phyloP scores from a whole-genome alignment of 1,140 invertebrate genomes.

The Delia radicum region DNA sequence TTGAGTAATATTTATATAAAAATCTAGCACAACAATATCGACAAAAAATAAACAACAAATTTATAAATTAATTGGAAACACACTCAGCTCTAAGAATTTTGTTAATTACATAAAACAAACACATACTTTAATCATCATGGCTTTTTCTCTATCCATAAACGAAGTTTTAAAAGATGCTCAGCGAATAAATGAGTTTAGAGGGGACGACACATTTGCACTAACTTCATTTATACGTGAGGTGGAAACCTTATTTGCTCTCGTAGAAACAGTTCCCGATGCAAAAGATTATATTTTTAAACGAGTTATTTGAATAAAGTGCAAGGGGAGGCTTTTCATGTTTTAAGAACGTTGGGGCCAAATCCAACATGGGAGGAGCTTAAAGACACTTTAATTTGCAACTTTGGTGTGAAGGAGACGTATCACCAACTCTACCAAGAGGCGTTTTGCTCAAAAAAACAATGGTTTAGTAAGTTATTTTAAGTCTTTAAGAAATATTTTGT shows the following conservation, averaged over 20 bases:
- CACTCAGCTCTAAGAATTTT: too few relatives aligned
- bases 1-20: too few relatives aligned
- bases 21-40: too few relatives aligned
- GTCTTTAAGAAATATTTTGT: slow-evolving; percentile 1
- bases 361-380: slow-evolving; percentile 22
- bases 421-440: slow-evolving; percentile 18
- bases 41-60: too few relatives aligned
- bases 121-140: too few relatives aligned
- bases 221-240: slow-evolving; percentile 33
- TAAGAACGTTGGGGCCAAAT: slow-evolving; percentile 29
- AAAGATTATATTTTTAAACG: slow-evolving; percentile 18
- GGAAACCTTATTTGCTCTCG: slow-evolving; percentile 22
- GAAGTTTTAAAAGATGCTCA: slow-evolving; percentile 29
- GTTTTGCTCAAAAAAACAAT: background rate
- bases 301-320: slow-evolving; percentile 32
- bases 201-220: slow-evolving; percentile 29
- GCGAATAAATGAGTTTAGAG: slow-evolving; percentile 28
- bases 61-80: too few relatives aligned
- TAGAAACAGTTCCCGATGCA: background rate
- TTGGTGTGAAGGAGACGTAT: slow-evolving; percentile 27
- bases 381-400: slow-evolving; percentile 26
- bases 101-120: too few relatives aligned
- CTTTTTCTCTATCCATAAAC: background rate
- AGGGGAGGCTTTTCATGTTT: slow-evolving; percentile 28
- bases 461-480: background rate